A percentile compares a stretch with the other conserved stretches of the same genome.
phyloP scores from a whole-genome alignment of 1,140 invertebrate genomes.

The Bombus sibiricus region DNA sequence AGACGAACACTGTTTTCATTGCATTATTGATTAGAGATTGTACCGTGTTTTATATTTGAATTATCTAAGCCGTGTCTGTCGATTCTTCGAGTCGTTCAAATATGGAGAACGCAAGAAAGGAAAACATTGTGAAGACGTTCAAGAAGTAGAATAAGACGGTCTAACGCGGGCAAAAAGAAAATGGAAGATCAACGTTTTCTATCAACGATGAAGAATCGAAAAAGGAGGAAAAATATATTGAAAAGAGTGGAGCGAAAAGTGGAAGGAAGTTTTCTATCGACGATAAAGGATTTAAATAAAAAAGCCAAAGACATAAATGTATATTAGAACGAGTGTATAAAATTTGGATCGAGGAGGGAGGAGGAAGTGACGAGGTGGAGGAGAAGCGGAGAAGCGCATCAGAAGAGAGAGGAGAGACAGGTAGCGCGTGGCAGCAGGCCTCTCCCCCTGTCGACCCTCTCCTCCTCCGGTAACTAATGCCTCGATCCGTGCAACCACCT shows the following conservation, averaged over 20 bases:
- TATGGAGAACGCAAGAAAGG: no score
- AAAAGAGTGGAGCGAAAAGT: no score
- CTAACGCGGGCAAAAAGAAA: not conserved
- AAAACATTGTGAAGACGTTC: not conserved
- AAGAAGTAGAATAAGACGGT: not conserved
- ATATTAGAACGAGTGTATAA: slow-evolving; percentile 14
- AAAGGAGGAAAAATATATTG: not conserved
- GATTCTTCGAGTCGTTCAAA: no score
- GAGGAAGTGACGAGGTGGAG: slow-evolving; percentile 19
- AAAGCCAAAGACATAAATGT: no score
- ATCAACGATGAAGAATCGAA: not conserved
- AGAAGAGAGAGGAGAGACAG: slow-evolving; percentile 69
- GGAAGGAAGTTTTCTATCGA: no score
- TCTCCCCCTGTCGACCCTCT: slow-evolving; percentile 56
- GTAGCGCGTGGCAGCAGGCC: slow-evolving; percentile 78
- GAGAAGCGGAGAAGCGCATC: slow-evolving; percentile 33
- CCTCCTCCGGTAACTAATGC: slow-evolving; percentile 36
- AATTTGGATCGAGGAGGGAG: not conserved
- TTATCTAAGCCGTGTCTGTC: no score
- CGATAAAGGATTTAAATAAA: no score
- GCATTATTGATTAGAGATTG: no score
- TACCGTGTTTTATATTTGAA: no score
- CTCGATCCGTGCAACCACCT: slow-evolving; percentile 53
- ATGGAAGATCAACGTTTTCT: not conserved
- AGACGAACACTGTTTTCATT: no score